Base-by-base conservation (phyloP, 1,140 invertebrate genomes). In the Drosophila ercepeae region DNA sequence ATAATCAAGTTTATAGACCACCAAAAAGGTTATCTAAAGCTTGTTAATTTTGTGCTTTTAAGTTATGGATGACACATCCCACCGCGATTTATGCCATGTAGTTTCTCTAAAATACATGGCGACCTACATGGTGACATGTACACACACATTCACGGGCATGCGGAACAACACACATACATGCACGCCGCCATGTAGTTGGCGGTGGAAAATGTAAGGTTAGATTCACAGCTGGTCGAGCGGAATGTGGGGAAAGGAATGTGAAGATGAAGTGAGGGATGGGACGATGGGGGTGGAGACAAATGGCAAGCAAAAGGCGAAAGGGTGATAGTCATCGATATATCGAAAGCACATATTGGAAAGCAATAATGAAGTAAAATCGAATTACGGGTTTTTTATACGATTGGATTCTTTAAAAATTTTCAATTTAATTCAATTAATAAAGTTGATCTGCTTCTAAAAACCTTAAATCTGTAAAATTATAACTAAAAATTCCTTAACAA, bases 141-240 rank as follows among this genome's bases (percentile, higher is more conserved):
- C 21, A 59, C 44, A 39, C 29, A 14, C 25, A 32, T 16, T 36
- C 59, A 53, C 32, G 49, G 48, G 42, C 57, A 60, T 61, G 60
- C 32, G 41, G 8, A 39, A 45, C 60, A 64, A 64, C 60, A 64
- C 60, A 64, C 61, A 77, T 29, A 63, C 54, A 34, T 53, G 18
- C 48, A 67, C 29, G 9, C 61, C 29, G 54, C 65, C 78, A 82
- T 82, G 78, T 82, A 82, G 71, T 77, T 64, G 58, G 36, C 39
- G 46, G 53, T 53, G 58, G 18, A 18, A 64, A 58, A 78, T 77
- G 78, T 82, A 53, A 52, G 78, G 78, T 82, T 82, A 82, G 81
- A 71, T 64, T 83, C 36, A 64, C 78, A 73, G 72, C 45, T 48
- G 50, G 27, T 48, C 44, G 36, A 8, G 21, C 16, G 46, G 27